phyloP scores from a whole-genome alignment of 2,797 vertebrate species.

The Alosa sapidissima region DNA sequence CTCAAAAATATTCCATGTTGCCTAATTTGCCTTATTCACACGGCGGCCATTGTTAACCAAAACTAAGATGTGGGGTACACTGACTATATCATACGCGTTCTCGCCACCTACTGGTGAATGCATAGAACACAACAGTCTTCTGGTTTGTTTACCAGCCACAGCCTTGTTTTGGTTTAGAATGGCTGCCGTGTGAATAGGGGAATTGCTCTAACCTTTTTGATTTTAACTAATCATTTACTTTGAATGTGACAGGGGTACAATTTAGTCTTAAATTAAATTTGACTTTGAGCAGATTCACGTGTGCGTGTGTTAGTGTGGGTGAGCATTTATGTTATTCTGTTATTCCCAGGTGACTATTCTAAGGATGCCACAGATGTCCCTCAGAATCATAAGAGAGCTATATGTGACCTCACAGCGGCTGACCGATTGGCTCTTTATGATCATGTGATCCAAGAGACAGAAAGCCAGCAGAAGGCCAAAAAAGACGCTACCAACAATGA shows the following conservation, averaged over 20 bases:
- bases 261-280: background rate
- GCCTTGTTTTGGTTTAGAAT: no score
- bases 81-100: no score
- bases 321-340: background rate
- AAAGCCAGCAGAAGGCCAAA: slow-evolving; percentile 71
- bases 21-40: background rate
- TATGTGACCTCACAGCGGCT: slow-evolving; percentile 90
- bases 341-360: slow-evolving; percentile 80
- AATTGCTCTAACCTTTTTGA: no score
- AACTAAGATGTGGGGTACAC: no score
- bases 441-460: slow-evolving; percentile 77
- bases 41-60: no score
- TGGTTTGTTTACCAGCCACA: no score
- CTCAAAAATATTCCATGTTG: background rate
- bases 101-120: no score
- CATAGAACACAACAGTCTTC: no score
- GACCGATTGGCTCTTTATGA: slow-evolving; percentile 92
- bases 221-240: background rate
- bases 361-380: slow-evolving; percentile 83
- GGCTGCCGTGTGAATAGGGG: no score
- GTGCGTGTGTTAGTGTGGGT: slow-evolving; percentile 42
- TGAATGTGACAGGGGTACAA: background rate
- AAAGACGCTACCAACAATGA: slow-evolving; percentile 76
- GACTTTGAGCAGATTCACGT: slow-evolving; percentile 9
- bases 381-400: slow-evolving; percentile 85